phyloP scores from a whole-genome alignment of 2,888 invertebrate genomes.

The Eulithis testata region DNA sequence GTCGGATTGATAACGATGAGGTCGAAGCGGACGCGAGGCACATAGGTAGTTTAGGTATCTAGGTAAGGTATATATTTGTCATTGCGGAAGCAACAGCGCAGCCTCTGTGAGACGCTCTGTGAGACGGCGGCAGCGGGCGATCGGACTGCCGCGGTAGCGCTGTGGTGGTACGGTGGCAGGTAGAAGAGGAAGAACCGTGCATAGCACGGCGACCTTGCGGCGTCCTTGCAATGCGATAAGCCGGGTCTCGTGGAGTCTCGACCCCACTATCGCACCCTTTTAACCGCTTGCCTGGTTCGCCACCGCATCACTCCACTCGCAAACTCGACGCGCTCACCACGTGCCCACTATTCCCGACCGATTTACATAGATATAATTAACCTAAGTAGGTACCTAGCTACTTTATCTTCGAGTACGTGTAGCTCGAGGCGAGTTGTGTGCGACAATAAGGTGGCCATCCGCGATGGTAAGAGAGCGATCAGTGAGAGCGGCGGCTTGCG shows the following conservation, averaged over 20 bases:
- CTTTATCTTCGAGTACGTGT: background rate
- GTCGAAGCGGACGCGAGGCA: constrained; percentile 53
- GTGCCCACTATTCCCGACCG: constrained; percentile 25
- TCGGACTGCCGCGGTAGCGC: constrained; percentile 8
- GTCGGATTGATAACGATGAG: constrained; percentile 36
- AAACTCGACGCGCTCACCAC: constrained; percentile 54
- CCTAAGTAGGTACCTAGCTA: too few relatives aligned
- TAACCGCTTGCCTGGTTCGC: constrained; percentile 58
- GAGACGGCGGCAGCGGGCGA: background rate
- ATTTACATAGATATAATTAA: background rate
- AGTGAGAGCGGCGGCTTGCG: background rate
- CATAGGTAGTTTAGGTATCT: too few relatives aligned
- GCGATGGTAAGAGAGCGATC: background rate
- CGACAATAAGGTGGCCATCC: too few relatives aligned
- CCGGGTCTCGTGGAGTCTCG: constrained; percentile 66
- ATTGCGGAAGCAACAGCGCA: background rate
- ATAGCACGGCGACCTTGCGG: constrained; percentile 62
- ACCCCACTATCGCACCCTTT: constrained; percentile 74
- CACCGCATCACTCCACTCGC: constrained; percentile 62
- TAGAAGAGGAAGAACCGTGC: constrained; percentile 49
- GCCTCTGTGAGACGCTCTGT: background rate
- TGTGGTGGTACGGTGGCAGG: constrained; percentile 4
- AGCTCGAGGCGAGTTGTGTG: background rate
- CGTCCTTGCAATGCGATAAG: constrained; percentile 73
- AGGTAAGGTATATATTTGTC: background rate